Evolutionary conservation across 2,113 vertebrate genomes (phyloP).

Genomic region (Blennius ocellaris): DNA sequence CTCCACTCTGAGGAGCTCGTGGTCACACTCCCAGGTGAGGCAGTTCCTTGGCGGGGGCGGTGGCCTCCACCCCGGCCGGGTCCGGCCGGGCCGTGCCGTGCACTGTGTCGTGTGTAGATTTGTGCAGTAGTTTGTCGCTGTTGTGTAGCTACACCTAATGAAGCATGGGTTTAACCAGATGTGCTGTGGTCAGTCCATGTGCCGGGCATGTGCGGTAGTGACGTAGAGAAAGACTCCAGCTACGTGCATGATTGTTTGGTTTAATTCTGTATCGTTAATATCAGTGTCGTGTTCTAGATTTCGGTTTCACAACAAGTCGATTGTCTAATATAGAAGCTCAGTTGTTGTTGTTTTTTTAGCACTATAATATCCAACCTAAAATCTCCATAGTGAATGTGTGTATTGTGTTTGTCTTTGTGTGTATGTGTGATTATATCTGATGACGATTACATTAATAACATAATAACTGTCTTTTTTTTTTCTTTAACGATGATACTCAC

Average conservation of each 20-base stretch:
- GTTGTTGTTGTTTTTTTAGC: constrained; percentile 2
- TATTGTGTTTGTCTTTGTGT: constrained; percentile 9
- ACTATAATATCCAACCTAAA: constrained; percentile 45
- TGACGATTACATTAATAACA: no score
- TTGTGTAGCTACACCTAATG: constrained; percentile 20
- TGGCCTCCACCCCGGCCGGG: constrained; percentile 46
- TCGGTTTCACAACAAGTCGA: constrained; percentile 10
- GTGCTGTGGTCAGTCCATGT: constrained; percentile 42
- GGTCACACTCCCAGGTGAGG: constrained; percentile 97
- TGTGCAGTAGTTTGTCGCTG: constrained; percentile 44
- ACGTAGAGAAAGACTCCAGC: constrained; percentile 32
- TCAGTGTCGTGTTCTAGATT: constrained; percentile 34
- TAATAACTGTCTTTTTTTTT: neutral
- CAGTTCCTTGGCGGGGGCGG: constrained; percentile 40
- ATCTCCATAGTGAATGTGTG: constrained; percentile 21
- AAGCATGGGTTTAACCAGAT: constrained; percentile 55
- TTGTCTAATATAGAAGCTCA: constrained; percentile 43
- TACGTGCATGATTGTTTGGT: constrained; percentile 57
- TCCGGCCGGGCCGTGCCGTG: constrained; percentile 28
- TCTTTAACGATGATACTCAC: no score
- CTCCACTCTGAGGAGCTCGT: constrained; percentile 89
- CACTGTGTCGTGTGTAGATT: constrained; percentile 32
- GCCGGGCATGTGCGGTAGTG: constrained; percentile 54
- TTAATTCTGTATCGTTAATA: constrained; percentile 12
- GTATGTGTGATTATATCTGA: constrained; percentile 23